A percentile compares a stretch with the other conserved stretches of the same genome.
phyloP scores from a whole-genome alignment of 1,140 invertebrate species.

The Brachionus koreanus region DNA sequence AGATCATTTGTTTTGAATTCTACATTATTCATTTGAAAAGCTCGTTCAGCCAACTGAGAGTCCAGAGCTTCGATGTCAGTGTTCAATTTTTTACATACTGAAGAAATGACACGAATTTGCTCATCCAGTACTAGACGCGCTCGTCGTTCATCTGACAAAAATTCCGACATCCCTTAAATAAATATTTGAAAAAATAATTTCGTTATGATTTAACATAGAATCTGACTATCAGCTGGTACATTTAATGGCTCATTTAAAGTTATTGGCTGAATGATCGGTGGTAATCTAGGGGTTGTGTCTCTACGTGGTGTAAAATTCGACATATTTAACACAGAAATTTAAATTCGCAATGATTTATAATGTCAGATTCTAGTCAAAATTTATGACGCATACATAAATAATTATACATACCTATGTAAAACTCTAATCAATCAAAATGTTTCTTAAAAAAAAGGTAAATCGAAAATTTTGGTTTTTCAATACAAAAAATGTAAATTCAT shows the following conservation, averaged over 20 bases:
- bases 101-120: slow-evolving; percentile 17
- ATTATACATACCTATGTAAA: background rate
- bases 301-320: slow-evolving; percentile 6
- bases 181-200: background rate
- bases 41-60: background rate
- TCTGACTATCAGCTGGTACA: slow-evolving; percentile 7
- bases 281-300: slow-evolving; percentile 10
- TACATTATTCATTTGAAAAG: slow-evolving; percentile 40
- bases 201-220: background rate
- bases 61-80: slow-evolving; percentile 35
- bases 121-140: slow-evolving; percentile 15
- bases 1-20: slow-evolving; percentile 37
- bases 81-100: slow-evolving; percentile 44
- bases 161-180: slow-evolving; percentile 28
- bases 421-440: background rate
- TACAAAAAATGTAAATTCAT: background rate
- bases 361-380: background rate
- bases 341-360: background rate
- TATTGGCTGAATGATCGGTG: slow-evolving; percentile 1
- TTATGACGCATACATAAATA: background rate
- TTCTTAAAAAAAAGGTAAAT: background rate
- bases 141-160: slow-evolving; percentile 26
- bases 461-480: background rate
- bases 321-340: background rate
- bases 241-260: slow-evolving; percentile 12